Evolutionary conservation across 2,888 invertebrate genomes (phyloP).

Genomic region (Dicyrtomina minuta): DNA sequence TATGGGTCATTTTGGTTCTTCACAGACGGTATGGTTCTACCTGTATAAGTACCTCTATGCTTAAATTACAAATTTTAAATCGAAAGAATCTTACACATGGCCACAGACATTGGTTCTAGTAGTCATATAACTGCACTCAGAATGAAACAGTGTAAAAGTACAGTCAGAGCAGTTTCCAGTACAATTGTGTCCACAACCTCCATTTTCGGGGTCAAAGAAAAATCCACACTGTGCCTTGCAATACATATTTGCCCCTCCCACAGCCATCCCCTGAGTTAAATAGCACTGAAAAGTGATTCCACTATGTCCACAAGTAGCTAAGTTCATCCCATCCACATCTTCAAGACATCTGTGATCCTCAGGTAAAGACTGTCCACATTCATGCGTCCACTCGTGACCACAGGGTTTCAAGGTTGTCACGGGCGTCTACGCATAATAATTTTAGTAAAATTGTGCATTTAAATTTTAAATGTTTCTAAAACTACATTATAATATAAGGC

Average conservation of each 20-base stretch:
- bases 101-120: constrained; percentile 64
- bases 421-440: too few species aligned
- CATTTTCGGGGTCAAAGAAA: constrained; percentile 7
- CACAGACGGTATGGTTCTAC: too few species aligned
- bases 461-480: too few species aligned
- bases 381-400: too few species aligned
- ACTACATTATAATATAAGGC: too few species aligned
- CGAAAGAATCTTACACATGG: constrained; percentile 60
- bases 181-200: constrained; percentile 29
- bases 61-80: not conserved
- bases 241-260: not conserved
- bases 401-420: too few species aligned
- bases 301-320: not conserved
- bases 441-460: too few species aligned
- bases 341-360: not conserved
- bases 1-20: too few species aligned
- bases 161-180: constrained; percentile 62
- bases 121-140: constrained; percentile 63
- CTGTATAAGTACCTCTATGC: too few species aligned
- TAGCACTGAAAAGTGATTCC: not conserved
- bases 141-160: constrained; percentile 64
- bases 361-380: too few species aligned
- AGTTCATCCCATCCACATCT: not conserved
- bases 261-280: not conserved
- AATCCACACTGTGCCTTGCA: not conserved